Evolutionary conservation across 2,113 vertebrate species (phyloP).

Genomic region (Oncorhynchus masou): DNA sequence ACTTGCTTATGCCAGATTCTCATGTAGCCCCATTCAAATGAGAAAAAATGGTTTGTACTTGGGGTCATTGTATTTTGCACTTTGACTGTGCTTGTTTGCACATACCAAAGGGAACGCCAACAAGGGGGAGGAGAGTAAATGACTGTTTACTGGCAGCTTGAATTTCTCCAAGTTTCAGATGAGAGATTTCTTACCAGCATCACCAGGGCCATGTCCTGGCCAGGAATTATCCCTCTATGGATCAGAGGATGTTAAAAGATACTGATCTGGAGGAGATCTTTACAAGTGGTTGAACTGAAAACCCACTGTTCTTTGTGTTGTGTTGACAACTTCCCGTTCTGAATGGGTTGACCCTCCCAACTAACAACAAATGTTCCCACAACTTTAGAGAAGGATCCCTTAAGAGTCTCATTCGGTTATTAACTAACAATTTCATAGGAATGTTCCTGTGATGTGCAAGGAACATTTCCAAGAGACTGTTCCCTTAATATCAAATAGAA

Average conservation of each 20-base stretch:
- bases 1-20: neutral
- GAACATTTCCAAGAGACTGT: no score
- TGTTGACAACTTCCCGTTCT: constrained; percentile 3
- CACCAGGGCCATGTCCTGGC: constrained; percentile 24
- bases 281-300: constrained; percentile 28
- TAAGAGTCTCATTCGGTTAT: no score
- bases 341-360: neutral
- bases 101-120: constrained; percentile 12
- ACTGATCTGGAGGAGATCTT: constrained; percentile 16
- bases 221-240: constrained; percentile 29
- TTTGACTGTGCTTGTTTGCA: constrained; percentile 31
- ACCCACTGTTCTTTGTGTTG: neutral
- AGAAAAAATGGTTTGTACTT: neutral
- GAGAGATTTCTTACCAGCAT: constrained; percentile 52
- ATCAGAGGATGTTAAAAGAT: constrained; percentile 23
- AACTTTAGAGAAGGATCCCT: no score
- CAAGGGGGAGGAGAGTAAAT: constrained; percentile 35
- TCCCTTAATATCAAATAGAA: no score
- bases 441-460: no score
- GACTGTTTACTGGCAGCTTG: constrained; percentile 52
- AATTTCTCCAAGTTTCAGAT: constrained; percentile 46
- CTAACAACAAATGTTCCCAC: neutral
- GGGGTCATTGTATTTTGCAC: neutral
- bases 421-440: no score
- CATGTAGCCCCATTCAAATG: constrained; percentile 14